Evolutionary conservation across 2,113 vertebrate species (phyloP).

Genomic region (Otocyon megalotis): DNA sequence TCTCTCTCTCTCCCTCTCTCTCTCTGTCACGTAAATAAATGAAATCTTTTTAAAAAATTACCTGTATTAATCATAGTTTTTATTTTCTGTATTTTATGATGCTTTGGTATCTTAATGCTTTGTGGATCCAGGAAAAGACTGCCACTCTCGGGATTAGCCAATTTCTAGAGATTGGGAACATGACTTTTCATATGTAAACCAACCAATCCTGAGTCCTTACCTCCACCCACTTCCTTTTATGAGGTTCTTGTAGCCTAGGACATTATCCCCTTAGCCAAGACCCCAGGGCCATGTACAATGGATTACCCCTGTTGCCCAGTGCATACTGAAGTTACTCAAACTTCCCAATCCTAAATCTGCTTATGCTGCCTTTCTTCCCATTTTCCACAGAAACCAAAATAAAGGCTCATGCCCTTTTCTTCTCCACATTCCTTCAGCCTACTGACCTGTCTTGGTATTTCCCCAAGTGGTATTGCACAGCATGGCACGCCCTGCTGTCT

Average conservation of each 20-base stretch:
- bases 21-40: not conserved
- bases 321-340: not conserved
- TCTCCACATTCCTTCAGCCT: not conserved
- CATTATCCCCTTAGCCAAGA: not conserved
- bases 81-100: not conserved
- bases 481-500: not conserved
- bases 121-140: not conserved
- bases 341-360: not conserved
- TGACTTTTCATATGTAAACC: not conserved
- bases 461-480: accelerated
- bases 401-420: not conserved
- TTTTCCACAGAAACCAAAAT: not conserved
- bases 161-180: not conserved
- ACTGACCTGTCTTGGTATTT: not conserved
- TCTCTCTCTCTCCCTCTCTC: no score
- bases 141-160: not conserved
- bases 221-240: not conserved
- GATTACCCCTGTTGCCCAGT: not conserved
- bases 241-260: not conserved
- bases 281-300: not conserved
- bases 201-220: not conserved
- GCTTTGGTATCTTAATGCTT: not conserved
- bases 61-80: not conserved
- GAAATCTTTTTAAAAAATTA: not conserved
- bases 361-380: not conserved